Evolutionary conservation across 2,113 vertebrate species (phyloP).

Genomic region (Tachuris rubrigastra): DNA sequence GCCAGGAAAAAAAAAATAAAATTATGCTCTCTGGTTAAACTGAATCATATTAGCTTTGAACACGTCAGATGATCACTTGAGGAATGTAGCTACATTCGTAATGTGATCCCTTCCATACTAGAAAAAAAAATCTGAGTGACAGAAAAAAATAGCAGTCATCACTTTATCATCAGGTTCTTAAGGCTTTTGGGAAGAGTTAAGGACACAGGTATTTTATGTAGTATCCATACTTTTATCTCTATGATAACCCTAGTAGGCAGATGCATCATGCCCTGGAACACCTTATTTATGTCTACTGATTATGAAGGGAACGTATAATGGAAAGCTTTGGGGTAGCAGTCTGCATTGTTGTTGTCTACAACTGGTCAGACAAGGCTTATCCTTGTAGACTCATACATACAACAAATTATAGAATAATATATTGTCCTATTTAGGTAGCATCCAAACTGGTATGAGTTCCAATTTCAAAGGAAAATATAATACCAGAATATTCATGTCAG

Average conservation of each 20-base stretch:
- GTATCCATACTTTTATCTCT: background rate
- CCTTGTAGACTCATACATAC: background rate
- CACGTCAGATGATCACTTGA: slow-evolving; percentile 15
- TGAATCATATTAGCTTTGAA: slow-evolving; percentile 40
- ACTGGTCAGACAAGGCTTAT: background rate
- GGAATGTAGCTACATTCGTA: background rate
- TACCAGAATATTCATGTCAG: background rate
- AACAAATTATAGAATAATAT: background rate
- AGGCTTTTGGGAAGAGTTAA: background rate
- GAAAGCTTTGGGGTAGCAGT: background rate
- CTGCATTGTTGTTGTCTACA: background rate
- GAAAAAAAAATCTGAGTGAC: background rate
- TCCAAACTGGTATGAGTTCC: background rate
- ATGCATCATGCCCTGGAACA: background rate
- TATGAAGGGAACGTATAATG: background rate
- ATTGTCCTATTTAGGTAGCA: background rate
- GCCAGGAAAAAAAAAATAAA: slow-evolving; percentile 11
- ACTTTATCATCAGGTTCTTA: background rate
- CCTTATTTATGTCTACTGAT: background rate
- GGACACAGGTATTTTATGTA: background rate
- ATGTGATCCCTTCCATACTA: background rate
- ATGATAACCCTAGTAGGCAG: background rate
- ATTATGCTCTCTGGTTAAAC: background rate
- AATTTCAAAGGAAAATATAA: background rate
- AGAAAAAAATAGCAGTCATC: background rate